These are phyloP conservation scores for Mystacornis crossleyi DNA, from an alignment of 2,113 vertebrate species.

Conservation along the genomic window DNA sequence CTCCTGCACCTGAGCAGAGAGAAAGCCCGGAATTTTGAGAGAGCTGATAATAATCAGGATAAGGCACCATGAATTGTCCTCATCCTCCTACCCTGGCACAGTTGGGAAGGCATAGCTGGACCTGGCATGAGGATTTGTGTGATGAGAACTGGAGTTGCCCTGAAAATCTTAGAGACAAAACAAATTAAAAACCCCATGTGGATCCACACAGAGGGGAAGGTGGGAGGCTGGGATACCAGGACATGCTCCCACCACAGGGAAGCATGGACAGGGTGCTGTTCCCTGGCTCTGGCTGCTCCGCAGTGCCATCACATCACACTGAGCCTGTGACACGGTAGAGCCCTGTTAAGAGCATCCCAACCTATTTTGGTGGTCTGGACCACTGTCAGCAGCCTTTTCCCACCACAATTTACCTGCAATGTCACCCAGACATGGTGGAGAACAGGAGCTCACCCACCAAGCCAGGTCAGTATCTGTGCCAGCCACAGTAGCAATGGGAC, in stretches of 20 bases:
- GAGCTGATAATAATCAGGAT: background rate
- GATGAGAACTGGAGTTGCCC: background rate
- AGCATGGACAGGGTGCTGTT: background rate
- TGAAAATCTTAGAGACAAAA: background rate
- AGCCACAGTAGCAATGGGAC: background rate
- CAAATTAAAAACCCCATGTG: background rate
- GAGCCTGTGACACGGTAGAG: background rate
- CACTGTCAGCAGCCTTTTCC: background rate
- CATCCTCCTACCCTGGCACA: background rate
- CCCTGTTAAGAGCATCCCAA: background rate
- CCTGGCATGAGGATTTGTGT: rapidly evolving
- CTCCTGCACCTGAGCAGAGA: background rate
- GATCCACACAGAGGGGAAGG: rapidly evolving
- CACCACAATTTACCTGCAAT: background rate
- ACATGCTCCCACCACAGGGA: background rate
- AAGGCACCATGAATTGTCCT: background rate
- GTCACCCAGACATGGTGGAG: rapidly evolving
- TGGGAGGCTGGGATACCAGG: background rate
- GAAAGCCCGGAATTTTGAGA: background rate
- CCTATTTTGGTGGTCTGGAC: rapidly evolving
- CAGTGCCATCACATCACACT: background rate
- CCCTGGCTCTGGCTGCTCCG: background rate
- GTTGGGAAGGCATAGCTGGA: rapidly evolving
- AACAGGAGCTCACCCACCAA: rapidly evolving
- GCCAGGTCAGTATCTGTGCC: background rate